Evolutionary conservation across 2,888 invertebrate species (phyloP).

Genomic region (Volucella zonaria): DNA sequence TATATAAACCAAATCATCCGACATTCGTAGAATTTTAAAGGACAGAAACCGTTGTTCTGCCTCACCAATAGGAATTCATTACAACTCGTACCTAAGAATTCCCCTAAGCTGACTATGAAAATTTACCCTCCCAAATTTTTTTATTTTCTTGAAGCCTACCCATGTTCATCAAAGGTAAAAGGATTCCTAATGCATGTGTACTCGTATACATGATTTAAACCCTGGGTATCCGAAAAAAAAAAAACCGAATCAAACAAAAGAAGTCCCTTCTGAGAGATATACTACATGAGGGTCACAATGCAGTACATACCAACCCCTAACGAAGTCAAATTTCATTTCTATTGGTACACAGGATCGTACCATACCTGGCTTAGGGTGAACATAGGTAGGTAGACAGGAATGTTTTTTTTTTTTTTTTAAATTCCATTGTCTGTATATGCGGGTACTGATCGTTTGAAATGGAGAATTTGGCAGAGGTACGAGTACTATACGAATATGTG

Average conservation of each 20-base stretch:
- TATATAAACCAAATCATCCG: constrained; percentile 8
- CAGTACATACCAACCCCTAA: constrained; percentile 53
- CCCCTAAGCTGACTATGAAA: constrained; percentile 1
- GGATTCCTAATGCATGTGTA: constrained; percentile 2
- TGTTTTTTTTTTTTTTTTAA: constrained; percentile 15
- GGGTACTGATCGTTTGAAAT: constrained; percentile 35
- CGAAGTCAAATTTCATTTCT: constrained; percentile 29
- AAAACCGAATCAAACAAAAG: constrained; percentile 7
- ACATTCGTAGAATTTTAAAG: neutral
- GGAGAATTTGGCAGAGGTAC: neutral
- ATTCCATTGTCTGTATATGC: constrained; percentile 47
- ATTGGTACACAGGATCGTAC: constrained; percentile 57
- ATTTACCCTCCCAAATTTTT: constrained; percentile 63
- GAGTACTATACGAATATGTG: neutral
- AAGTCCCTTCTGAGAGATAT: neutral
- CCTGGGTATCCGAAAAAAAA: neutral
- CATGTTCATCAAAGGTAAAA: constrained; percentile 39
- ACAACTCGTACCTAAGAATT: neutral
- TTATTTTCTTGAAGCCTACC: constrained; percentile 13
- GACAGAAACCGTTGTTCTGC: neutral
- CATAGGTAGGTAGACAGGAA: neutral
- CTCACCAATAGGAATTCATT: constrained; percentile 45
- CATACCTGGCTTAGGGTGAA: constrained; percentile 1
- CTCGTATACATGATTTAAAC: too few species aligned
- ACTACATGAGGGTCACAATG: constrained; percentile 50